A percentile compares a stretch with the other conserved stretches of the same genome.
Evolutionary conservation across 1,140 invertebrate species (phyloP).

Genomic region (Acyrthosiphon pisum): DNA sequence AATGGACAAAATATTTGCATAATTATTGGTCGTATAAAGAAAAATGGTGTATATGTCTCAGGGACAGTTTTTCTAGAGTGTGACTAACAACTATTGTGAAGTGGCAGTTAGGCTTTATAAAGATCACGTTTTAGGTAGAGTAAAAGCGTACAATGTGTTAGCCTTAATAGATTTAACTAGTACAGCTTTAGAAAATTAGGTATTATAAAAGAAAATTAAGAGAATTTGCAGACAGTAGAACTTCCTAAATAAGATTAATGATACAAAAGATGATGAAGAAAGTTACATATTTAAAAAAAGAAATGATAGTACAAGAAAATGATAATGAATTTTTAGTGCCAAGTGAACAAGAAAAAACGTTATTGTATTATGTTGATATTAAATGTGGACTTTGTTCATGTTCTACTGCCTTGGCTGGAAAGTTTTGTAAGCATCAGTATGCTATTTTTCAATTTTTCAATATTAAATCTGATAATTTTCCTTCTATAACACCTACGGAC

Average conservation of each 20-base stretch:
- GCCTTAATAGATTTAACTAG: slow-evolving; percentile 15
- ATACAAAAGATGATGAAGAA: too few species aligned
- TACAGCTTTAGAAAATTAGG: slow-evolving; percentile 22
- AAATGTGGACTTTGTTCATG: slow-evolving; percentile 11
- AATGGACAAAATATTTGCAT: too few species aligned
- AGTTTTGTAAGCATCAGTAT: slow-evolving; percentile 1
- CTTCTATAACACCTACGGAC: not conserved
- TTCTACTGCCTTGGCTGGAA: not conserved
- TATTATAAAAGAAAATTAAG: slow-evolving; percentile 17
- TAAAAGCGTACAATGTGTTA: too few species aligned
- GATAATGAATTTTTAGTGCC: too few species aligned
- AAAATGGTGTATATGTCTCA: too few species aligned
- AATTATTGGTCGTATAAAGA: too few species aligned
- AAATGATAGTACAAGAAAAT: too few species aligned
- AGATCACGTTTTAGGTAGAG: slow-evolving; percentile 10
- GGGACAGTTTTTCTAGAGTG: too few species aligned
- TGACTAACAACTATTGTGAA: too few species aligned
- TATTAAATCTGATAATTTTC: slow-evolving; percentile 17
- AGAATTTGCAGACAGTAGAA: not conserved
- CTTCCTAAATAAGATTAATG: not conserved
- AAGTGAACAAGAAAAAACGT: too few species aligned
- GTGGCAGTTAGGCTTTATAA: not conserved
- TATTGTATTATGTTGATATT: slow-evolving; percentile 19
- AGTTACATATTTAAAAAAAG: too few species aligned
- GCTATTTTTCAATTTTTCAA: slow-evolving; percentile 23